These are phyloP conservation scores for Eurois occulta DNA, from an alignment of 2,888 invertebrate species.

Conservation along the genomic window DNA sequence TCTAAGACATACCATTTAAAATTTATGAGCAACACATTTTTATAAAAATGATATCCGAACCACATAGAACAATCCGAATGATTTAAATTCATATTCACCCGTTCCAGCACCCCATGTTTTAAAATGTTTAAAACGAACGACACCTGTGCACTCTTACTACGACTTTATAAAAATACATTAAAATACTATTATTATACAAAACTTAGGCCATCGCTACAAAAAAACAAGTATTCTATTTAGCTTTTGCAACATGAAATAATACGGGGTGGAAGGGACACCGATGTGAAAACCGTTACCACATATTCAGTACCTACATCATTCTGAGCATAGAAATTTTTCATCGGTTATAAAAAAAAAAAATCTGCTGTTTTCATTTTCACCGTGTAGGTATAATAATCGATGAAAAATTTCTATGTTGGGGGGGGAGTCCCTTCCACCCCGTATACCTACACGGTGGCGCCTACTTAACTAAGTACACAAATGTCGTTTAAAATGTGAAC, in stretches of 20 bases:
- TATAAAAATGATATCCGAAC: constrained; percentile 34
- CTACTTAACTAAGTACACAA: constrained; percentile 6
- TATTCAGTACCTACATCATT: too few relatives aligned
- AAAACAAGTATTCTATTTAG: background rate
- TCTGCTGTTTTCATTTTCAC: too few relatives aligned
- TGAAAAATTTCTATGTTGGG: too few relatives aligned
- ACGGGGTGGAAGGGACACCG: too few relatives aligned
- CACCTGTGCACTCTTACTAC: background rate
- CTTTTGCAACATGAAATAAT: background rate
- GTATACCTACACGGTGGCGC: too few relatives aligned
- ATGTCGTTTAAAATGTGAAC: constrained; percentile 36
- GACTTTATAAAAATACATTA: background rate
- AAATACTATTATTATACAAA: background rate
- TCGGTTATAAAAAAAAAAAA: too few relatives aligned
- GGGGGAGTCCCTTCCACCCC: too few relatives aligned
- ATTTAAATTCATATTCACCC: constrained; percentile 31
- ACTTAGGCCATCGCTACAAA: background rate
- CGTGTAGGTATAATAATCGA: too few relatives aligned
- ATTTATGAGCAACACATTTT: constrained; percentile 45
- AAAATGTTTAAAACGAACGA: constrained; percentile 17
- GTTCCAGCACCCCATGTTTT: constrained; percentile 32
- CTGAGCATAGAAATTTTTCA: too few relatives aligned
- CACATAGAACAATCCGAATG: constrained; percentile 25
- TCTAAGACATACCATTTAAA: constrained; percentile 21
- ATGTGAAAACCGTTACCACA: too few relatives aligned